A percentile compares a stretch with the other conserved stretches of the same genome.
phyloP scores from a whole-genome alignment of 2,888 invertebrate genomes.

The Carcina quercana region DNA sequence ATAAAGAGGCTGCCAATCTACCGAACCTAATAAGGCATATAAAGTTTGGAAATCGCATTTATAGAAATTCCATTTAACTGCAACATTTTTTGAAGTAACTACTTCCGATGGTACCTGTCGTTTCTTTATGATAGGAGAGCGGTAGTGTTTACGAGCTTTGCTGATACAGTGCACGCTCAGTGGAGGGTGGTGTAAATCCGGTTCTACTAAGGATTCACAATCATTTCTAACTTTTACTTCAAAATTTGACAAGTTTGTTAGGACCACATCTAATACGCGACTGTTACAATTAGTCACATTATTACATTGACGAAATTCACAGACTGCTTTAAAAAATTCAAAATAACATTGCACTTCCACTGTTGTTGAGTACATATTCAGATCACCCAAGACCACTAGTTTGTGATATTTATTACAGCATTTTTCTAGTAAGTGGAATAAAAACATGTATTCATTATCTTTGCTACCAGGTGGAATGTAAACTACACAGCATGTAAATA shows the following conservation, averaged over 20 bases:
- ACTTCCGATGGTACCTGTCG: not conserved
- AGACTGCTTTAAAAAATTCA: slow-evolving; percentile 16
- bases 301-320: slow-evolving; percentile 17
- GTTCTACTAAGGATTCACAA: slow-evolving; percentile 5
- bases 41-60: slow-evolving; percentile 13
- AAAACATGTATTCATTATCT: slow-evolving; percentile 2
- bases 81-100: not conserved
- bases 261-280: too few relatives aligned
- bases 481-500: not conserved
- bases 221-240: slow-evolving; percentile 4
- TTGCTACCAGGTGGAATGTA: slow-evolving; percentile 1
- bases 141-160: too few relatives aligned
- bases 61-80: slow-evolving; percentile 14
- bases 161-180: slow-evolving; percentile 4
- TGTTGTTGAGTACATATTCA: slow-evolving; percentile 12
- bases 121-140: not conserved
- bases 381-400: slow-evolving; percentile 12
- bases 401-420: slow-evolving; percentile 1
- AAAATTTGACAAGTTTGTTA: slow-evolving; percentile 4
- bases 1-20: slow-evolving; percentile 13
- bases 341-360: slow-evolving; percentile 9
- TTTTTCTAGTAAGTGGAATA: slow-evolving; percentile 1
- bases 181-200: slow-evolving; percentile 13
- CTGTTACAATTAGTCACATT: slow-evolving; percentile 13
- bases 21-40: slow-evolving; percentile 4